Conservation (phyloP, 2,797 vertebrate genomes). For the Acanthornis magna region DNA sequence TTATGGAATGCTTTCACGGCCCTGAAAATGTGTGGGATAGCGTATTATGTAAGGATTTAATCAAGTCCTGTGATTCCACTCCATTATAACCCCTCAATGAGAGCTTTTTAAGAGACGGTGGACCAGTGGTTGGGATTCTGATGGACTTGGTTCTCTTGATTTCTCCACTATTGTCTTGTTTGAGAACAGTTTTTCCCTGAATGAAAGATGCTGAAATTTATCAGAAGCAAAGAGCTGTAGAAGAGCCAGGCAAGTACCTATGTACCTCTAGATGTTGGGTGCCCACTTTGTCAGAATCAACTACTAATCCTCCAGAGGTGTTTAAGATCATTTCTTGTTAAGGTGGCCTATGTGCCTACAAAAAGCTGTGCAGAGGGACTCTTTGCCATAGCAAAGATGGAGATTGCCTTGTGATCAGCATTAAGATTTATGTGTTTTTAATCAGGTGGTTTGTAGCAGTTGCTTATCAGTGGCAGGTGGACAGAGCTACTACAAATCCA, state of each 20-base stretch:
- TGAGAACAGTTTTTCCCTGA: not conserved
- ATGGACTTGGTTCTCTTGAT: not conserved
- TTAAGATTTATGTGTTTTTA: not conserved
- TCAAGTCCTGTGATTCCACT: not conserved
- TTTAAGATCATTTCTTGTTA: not conserved
- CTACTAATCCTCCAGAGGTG: not conserved
- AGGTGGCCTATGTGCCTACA: not conserved
- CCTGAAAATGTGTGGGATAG: not conserved
- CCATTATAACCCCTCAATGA: not conserved
- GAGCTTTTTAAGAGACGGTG: not conserved
- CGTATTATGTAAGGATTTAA: not conserved
- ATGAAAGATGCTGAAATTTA: not conserved
- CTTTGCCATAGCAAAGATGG: not conserved
- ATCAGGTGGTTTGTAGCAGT: not conserved
- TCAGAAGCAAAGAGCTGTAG: not conserved
- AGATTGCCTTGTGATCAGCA: not conserved
- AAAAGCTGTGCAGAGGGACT: not conserved
- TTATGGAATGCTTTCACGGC: not conserved
- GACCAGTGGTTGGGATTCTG: not conserved
- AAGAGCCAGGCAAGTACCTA: not conserved
- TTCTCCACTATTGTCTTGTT: not conserved
- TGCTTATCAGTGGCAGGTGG: not conserved
- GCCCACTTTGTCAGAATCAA: not conserved
- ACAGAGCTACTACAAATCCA: not conserved
- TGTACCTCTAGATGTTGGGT: not conserved